Percentiles rank a stretch among this genome's conserved stretches.
Conservation (phyloP, 2,888 invertebrate species). For the Sthenelais limicola region DNA sequence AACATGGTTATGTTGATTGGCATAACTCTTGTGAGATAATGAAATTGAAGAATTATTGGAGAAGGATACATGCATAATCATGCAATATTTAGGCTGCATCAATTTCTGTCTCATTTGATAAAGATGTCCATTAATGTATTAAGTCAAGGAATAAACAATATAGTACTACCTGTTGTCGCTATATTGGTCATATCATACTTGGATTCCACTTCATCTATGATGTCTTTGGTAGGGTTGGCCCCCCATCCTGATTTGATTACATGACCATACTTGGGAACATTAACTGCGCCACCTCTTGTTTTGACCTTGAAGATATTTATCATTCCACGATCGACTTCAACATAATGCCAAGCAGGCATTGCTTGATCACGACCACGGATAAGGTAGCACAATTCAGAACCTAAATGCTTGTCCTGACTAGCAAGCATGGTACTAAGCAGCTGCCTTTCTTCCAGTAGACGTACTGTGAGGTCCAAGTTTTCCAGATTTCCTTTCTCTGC, state of each 20-base stretch:
- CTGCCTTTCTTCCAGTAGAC: too few relatives aligned
- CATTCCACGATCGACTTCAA: slow-evolving; percentile 24
- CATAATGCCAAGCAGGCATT: slow-evolving; percentile 35
- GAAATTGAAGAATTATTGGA: too few relatives aligned
- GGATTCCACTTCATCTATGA: slow-evolving; percentile 23
- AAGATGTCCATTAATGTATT: too few relatives aligned
- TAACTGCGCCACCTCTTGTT: slow-evolving; percentile 26
- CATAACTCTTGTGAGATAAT: too few relatives aligned
- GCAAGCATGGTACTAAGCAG: not conserved
- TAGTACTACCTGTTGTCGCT: too few relatives aligned
- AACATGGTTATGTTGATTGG: too few relatives aligned
- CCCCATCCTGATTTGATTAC: slow-evolving; percentile 39
- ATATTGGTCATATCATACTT: slow-evolving; percentile 25
- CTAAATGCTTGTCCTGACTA: slow-evolving; percentile 5
- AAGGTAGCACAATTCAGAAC: slow-evolving; percentile 24
- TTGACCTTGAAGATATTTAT: slow-evolving; percentile 35
- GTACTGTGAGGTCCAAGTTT: not conserved
- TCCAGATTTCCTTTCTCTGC: slow-evolving; percentile 21
- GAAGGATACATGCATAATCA: too few relatives aligned
- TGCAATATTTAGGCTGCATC: too few relatives aligned
- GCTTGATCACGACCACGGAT: slow-evolving; percentile 34
- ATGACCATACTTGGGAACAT: slow-evolving; percentile 35
- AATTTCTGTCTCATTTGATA: too few relatives aligned
- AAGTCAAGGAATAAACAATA: too few relatives aligned
- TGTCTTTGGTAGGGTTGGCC: slow-evolving; percentile 17